phyloP scores from a whole-genome alignment of 1,140 invertebrate genomes.

The Hypothenemus hampei region DNA sequence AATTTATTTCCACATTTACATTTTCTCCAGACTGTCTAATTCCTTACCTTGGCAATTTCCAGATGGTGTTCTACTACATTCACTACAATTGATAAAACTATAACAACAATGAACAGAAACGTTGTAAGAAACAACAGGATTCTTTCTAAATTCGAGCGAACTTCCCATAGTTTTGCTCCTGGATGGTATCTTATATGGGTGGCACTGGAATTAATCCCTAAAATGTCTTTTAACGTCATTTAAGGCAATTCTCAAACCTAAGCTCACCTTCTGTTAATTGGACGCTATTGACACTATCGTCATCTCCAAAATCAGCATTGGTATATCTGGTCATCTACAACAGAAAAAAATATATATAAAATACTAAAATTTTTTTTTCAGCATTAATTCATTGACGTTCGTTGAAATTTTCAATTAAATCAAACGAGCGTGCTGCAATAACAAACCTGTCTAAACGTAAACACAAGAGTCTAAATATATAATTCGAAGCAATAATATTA shows the following conservation, averaged over 20 bases:
- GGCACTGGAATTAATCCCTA: conserved; percentile 63
- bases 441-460: neutral
- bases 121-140: conserved; percentile 52
- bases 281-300: conserved; percentile 77
- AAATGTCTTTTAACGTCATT: conserved; percentile 32
- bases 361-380: neutral
- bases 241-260: no score
- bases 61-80: conserved; percentile 38
- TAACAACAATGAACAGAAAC: conserved; percentile 58
- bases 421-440: neutral
- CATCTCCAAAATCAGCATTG: conserved; percentile 77
- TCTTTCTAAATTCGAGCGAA: conserved; percentile 55
- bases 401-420: neutral
- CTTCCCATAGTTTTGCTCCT: conserved; percentile 58
- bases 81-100: conserved; percentile 51
- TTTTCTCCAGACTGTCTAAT: neutral
- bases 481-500: neutral
- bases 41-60: conserved; percentile 33
- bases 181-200: conserved; percentile 78
- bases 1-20: neutral
- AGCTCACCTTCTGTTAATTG: conserved; percentile 61
- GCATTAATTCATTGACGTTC: no score
- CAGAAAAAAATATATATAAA: conserved; percentile 1
- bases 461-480: neutral
- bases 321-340: conserved; percentile 83